phyloP scores from a whole-genome alignment of 2,113 vertebrate genomes.

The Tragelaphus buxtoni region DNA sequence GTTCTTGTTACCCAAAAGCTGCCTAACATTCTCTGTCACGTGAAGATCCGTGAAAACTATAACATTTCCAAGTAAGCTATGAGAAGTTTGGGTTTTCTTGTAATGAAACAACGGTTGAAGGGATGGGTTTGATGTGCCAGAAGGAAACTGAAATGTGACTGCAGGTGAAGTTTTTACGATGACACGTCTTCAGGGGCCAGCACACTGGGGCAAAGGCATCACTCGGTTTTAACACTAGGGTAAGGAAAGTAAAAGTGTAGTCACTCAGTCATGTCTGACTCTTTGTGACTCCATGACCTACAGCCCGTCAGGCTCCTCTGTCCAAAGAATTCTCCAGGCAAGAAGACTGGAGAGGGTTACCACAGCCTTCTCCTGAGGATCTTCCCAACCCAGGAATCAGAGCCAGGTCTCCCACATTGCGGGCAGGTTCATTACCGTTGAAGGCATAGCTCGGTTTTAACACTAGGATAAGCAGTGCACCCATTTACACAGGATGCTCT shows the following conservation, averaged over 20 bases:
- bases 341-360: background rate
- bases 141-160: background rate
- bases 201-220: background rate
- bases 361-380: background rate
- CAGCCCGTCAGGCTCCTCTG: background rate
- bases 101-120: background rate
- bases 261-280: background rate
- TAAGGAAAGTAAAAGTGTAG: background rate
- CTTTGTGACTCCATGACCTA: background rate
- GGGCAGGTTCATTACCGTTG: background rate
- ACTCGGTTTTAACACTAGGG: background rate
- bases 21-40: slow-evolving; percentile 94
- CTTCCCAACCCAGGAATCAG: background rate
- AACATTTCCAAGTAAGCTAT: slow-evolving; percentile 90
- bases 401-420: background rate
- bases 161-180: background rate
- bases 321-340: background rate
- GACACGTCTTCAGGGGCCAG: background rate
- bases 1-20: slow-evolving; percentile 92
- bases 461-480: background rate
- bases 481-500: background rate
- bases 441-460: background rate
- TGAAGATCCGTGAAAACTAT: slow-evolving; percentile 90
- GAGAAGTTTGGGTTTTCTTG: background rate
- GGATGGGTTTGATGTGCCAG: background rate